Evolutionary conservation across 2,888 invertebrate genomes (phyloP).

Genomic region (Agonopterix arenella): DNA sequence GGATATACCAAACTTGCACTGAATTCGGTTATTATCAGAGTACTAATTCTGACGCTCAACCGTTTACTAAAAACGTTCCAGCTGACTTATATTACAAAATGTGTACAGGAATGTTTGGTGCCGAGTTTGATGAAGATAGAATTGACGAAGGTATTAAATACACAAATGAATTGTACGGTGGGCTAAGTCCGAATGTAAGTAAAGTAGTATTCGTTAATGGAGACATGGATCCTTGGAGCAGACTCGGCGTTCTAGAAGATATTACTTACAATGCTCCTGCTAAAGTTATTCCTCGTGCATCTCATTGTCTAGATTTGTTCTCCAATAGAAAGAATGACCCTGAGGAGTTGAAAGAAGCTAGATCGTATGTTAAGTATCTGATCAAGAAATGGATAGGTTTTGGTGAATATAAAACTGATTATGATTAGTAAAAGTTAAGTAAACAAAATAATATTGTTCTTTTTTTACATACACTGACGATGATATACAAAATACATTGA

Average conservation of each 20-base stretch:
- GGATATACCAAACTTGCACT: slow-evolving; percentile 86
- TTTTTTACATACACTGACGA: background rate
- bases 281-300: slow-evolving; percentile 40
- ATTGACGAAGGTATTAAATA: slow-evolving; percentile 47
- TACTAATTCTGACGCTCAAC: slow-evolving; percentile 71
- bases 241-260: slow-evolving; percentile 65
- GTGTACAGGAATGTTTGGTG: slow-evolving; percentile 59
- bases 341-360: slow-evolving; percentile 51
- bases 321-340: slow-evolving; percentile 36
- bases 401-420: slow-evolving; percentile 19
- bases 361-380: slow-evolving; percentile 45
- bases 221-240: slow-evolving; percentile 77
- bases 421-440: background rate
- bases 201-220: slow-evolving; percentile 78
- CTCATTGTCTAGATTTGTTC: slow-evolving; percentile 54
- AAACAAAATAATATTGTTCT: background rate
- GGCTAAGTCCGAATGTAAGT: slow-evolving; percentile 59
- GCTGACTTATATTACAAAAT: slow-evolving; percentile 53
- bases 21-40: slow-evolving; percentile 87
- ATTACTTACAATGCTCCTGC: slow-evolving; percentile 53
- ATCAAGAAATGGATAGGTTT: slow-evolving; percentile 56
- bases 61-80: slow-evolving; percentile 72
- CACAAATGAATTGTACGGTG: slow-evolving; percentile 70
- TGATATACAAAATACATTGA: too few species aligned
- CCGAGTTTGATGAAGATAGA: slow-evolving; percentile 41